These are phyloP conservation scores for Tetranychus truncatus DNA, from an alignment of 2,888 invertebrate species.

Conservation along the genomic window DNA sequence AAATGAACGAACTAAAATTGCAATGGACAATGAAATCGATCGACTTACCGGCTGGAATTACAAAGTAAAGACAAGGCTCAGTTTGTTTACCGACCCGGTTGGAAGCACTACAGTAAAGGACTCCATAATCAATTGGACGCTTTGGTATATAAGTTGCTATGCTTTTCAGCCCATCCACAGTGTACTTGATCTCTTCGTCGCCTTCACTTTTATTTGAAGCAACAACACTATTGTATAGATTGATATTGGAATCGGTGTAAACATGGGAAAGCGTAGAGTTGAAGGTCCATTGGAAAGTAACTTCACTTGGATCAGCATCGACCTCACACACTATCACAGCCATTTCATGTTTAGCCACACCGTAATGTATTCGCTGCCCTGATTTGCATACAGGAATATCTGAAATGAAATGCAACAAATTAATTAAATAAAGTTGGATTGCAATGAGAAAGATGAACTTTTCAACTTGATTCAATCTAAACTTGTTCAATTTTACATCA, in stretches of 20 bases:
- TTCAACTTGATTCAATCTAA: not conserved
- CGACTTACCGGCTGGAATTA: conserved; percentile 26
- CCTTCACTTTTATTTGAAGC: conserved; percentile 23
- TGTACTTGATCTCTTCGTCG: conserved; percentile 13
- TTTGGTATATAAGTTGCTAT: conserved; percentile 26
- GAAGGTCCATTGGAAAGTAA: conserved; percentile 26
- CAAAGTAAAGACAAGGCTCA: conserved; percentile 25
- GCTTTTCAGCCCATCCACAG: conserved; percentile 21
- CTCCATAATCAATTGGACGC: conserved; percentile 23
- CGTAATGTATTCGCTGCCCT: conserved; percentile 25
- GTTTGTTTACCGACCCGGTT: conserved; percentile 26
- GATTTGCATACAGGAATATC: conserved; percentile 27
- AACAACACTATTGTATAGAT: conserved; percentile 23
- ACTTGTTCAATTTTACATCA: too few species aligned
- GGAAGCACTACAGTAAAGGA: conserved; percentile 25
- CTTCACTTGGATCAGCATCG: conserved; percentile 27
- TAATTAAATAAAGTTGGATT: not conserved
- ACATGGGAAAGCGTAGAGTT: conserved; percentile 21
- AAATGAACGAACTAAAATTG: not conserved
- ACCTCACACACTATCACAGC: conserved; percentile 27
- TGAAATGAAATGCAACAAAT: conserved; percentile 7
- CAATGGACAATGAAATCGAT: too few species aligned
- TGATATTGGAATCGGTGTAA: conserved; percentile 19
- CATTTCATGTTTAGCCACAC: conserved; percentile 27
- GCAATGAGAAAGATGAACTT: too few species aligned